Base-by-base conservation (phyloP, 2,113 vertebrate genomes). In the Notiomystis cincta region DNA sequence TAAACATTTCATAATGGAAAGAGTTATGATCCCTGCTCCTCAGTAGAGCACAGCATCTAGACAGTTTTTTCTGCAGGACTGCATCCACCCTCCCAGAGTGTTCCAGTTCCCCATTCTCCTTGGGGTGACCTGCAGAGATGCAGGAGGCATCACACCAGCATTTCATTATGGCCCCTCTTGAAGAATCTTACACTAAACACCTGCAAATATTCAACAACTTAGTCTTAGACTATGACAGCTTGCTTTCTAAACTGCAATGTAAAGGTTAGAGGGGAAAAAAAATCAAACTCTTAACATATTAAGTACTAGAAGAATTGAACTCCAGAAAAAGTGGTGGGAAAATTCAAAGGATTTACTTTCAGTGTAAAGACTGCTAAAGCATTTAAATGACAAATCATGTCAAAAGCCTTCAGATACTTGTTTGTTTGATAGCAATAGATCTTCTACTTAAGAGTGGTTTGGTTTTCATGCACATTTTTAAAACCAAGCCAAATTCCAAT, bases 1-100 rank as follows among this genome's bases (percentile, higher is more conserved):
- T 75, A 96, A 96, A 95, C 91, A 97, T 94, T 94, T 97, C 70
- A 87, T 65, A 96, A 87, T 79, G 78, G 89, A 79, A 96, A 87
- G 91, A 95, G 84, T 95, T 89, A 96, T 91, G 94, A 92, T 42
- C 70, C 44, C 51, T 44, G 30, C 75, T 75, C 27, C 69, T 87
- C 62, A 88, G 22, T 16, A 69, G 14, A 80, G 48, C 42, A 61
- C 40, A 80, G 62, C 35, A 77, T 73, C 93, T 53, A 61, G 37
- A 72, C 0, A 14, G 20, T 10, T 66, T 85, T 69, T 82, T 40
- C 70, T 57, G 27, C 60, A 44, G 48, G 72, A 40, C 6, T 7
- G 38, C 89, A 95, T 33, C 73, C 40, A 48, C 31, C 13, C 85
- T n/a, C 25, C 12, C 48, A 22, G 35, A 61, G 12, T 2, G 27